phyloP scores from a whole-genome alignment of 2,888 invertebrate species.

The Nemoura dubitans region DNA sequence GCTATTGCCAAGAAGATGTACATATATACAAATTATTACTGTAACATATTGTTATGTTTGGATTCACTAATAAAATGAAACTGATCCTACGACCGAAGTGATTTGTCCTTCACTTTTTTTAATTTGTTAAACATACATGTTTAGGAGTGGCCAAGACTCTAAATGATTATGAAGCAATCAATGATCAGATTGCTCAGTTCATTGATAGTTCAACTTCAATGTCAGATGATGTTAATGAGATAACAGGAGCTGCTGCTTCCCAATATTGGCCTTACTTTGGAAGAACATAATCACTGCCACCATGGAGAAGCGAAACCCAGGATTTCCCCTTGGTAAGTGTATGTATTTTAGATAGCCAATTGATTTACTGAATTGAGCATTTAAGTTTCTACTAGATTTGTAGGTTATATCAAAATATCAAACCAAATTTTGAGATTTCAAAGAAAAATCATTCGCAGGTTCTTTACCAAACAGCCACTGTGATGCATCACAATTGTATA shows the following conservation, averaged over 20 bases:
- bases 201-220: neutral
- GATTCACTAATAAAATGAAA: neutral
- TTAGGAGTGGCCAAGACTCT: neutral
- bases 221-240: neutral
- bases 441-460: neutral
- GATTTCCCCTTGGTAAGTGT: neutral
- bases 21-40: neutral
- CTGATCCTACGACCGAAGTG: neutral
- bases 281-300: neutral
- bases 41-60: neutral
- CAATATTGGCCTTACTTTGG: neutral
- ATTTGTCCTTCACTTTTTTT: neutral
- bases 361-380: neutral
- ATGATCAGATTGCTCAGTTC: neutral
- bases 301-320: slow-evolving; percentile 29
- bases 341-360: neutral
- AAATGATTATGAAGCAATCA: neutral
- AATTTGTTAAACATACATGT: neutral
- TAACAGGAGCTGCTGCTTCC: neutral
- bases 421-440: neutral
- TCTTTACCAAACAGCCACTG: neutral
- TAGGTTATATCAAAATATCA: slow-evolving; percentile 17
- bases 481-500: too few relatives aligned
- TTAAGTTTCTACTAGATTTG: neutral
- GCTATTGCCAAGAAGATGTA: neutral